Evolutionary conservation across 1,140 invertebrate genomes (phyloP), one percentile per base, ranked within the genome.

Genomic region (Drosophila pseudoobscura): DNA sequence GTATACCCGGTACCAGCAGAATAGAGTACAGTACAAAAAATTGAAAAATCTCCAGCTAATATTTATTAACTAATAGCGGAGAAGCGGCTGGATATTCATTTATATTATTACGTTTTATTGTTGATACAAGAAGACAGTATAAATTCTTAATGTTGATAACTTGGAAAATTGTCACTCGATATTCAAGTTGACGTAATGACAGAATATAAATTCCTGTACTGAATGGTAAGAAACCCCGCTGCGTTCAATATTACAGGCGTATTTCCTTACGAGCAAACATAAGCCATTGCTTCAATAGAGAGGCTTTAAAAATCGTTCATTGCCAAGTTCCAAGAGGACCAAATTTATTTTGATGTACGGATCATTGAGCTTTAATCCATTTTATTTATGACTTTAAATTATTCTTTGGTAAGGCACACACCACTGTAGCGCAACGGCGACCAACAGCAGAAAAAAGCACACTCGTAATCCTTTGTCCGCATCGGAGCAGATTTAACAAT

Each of bases 331-430:
- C 61, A 71, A 13, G 55, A 59, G 62, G 58, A 62, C 56, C 57
- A 68, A 76, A 79, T 79, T 62, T 76, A 72, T 72, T 79, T 79
- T 70, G 69, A 77, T 73, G 70, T 69, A 63, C 64, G 75, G 75
- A 80, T 80, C 78, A 75, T 77, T 74, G 78, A 53, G 68, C 63
- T 83, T 83, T 83, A 83, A 83, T 83, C 79, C 79, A 74, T 69
- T 77, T 83, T 80, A 83, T 83, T 80, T 83, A 83, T 83, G 70
- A 68, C 64, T 80, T 80, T 70, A 80, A 74, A 80, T 83, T 83
- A 80, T 75, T 64, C 79, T 80, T 70, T 65, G 39, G 72, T 60
- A 70, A 53, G 51, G 51, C 59, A 35, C 39, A 54, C 53, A 44
- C 49, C 39, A 49, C 50, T 26, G 22, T 44, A 44, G 55, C 59